Conservation (phyloP, 2,113 vertebrate species). For the Sphaerodactylus townsendi region DNA sequence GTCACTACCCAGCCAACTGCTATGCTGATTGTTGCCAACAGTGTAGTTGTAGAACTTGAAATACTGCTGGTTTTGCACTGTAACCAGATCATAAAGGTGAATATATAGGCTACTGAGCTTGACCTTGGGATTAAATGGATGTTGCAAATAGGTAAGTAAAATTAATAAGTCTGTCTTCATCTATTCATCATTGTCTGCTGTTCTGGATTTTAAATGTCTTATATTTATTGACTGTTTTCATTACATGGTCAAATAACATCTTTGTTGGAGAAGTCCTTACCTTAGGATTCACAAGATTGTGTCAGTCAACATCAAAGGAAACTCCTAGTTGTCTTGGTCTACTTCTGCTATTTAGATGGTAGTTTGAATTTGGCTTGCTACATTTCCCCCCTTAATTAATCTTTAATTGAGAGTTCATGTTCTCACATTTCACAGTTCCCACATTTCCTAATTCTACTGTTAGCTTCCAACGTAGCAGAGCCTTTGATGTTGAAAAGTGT, state of each 20-base stretch:
- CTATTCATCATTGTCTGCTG: background rate
- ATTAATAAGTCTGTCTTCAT: slow-evolving; percentile 13
- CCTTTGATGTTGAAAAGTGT: slow-evolving; percentile 8
- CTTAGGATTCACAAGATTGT: background rate
- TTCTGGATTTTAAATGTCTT: background rate
- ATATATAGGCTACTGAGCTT: too few species aligned
- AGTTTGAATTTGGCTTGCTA: slow-evolving; percentile 14
- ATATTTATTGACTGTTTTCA: background rate
- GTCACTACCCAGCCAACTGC: too few species aligned
- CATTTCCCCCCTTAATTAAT: slow-evolving; percentile 7
- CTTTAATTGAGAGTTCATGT: background rate
- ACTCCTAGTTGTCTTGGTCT: slow-evolving; percentile 3
- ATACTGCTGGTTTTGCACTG: too few species aligned
- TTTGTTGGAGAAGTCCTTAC: slow-evolving; percentile 9
- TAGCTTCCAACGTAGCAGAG: slow-evolving; percentile 26
- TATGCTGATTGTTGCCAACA: too few species aligned
- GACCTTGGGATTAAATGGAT: too few species aligned
- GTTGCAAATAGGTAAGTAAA: background rate
- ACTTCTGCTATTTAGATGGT: slow-evolving; percentile 6
- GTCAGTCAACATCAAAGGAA: background rate
- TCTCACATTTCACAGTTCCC: slow-evolving; percentile 1
- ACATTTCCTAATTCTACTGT: background rate
- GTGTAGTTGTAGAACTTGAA: too few species aligned
- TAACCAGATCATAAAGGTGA: too few species aligned
- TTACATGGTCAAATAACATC: slow-evolving; percentile 10